Conservation (phyloP, 2,888 invertebrate species). For the Cylloceria caligata region DNA sequence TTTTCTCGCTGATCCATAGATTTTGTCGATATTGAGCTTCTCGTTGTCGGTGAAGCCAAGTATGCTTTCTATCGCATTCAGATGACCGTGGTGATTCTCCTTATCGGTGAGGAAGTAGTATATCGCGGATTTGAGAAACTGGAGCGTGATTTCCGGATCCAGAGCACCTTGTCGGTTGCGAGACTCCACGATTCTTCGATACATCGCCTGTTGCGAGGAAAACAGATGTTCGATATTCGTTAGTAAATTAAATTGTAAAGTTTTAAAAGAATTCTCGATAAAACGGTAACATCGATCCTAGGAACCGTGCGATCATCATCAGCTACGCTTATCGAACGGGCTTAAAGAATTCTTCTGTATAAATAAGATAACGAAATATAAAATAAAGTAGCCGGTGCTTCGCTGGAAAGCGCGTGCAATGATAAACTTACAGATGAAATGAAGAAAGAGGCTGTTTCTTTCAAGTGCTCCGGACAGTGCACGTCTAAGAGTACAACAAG, state of each 20-base stretch:
- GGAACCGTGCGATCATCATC: constrained; percentile 25
- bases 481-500: constrained; percentile 69
- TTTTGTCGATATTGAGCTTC: constrained; percentile 91
- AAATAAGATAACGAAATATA: constrained; percentile 1
- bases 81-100: constrained; percentile 94
- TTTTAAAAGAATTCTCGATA: background rate
- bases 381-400: constrained; percentile 66
- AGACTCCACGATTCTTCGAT: constrained; percentile 92
- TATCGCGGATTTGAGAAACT: constrained; percentile 96
- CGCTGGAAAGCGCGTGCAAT: constrained; percentile 73
- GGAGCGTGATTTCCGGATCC: constrained; percentile 96
- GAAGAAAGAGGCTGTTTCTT: constrained; percentile 83
- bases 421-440: constrained; percentile 71
- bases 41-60: constrained; percentile 94
- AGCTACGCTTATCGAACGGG: constrained; percentile 17
- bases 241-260: background rate
- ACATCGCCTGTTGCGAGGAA: constrained; percentile 89
- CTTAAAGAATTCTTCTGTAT: background rate
- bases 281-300: constrained; percentile 34
- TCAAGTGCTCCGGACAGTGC: constrained; percentile 75
- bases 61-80: constrained; percentile 96
- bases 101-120: constrained; percentile 96
- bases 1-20: constrained; percentile 80
- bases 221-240: constrained; percentile 10
- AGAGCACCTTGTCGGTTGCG: constrained; percentile 90